Conservation (phyloP, 2,797 vertebrate species). For the Dipus sagitta region DNA sequence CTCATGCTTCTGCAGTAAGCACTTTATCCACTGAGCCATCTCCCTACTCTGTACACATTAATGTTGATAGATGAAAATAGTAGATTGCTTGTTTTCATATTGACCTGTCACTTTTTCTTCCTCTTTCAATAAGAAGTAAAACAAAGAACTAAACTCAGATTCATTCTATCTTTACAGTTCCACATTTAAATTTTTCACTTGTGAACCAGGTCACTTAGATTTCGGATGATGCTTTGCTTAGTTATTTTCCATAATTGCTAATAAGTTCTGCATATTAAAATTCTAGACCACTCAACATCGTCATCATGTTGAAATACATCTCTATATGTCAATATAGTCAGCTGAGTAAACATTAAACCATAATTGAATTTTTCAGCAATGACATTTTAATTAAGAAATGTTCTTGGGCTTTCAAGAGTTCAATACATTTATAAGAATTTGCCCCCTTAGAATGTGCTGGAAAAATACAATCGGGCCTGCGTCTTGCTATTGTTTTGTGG, state of each 20-base stretch:
- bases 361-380: slow-evolving; percentile 84
- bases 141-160: background rate
- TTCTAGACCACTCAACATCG: slow-evolving; percentile 62
- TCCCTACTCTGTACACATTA: background rate
- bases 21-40: too few relatives aligned
- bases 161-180: slow-evolving; percentile 36
- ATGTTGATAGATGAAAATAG: background rate
- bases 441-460: slow-evolving; percentile 22
- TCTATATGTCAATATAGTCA: slow-evolving; percentile 76
- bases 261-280: slow-evolving; percentile 78
- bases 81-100: background rate
- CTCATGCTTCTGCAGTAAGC: too few relatives aligned
- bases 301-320: slow-evolving; percentile 77
- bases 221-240: slow-evolving; percentile 29
- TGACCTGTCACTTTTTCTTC: background rate
- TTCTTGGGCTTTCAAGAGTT: slow-evolving; percentile 77
- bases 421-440: slow-evolving; percentile 61
- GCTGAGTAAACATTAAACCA: slow-evolving; percentile 80
- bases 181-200: slow-evolving; percentile 44
- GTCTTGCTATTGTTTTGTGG: slow-evolving; percentile 11
- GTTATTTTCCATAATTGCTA: slow-evolving; percentile 68
- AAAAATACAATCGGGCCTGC: slow-evolving; percentile 39
- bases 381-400: slow-evolving; percentile 84
- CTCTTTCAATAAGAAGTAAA: background rate
- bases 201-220: slow-evolving; percentile 51